Percentiles rank a stretch among this genome's conserved stretches.
Conservation (phyloP, 2,797 vertebrate genomes). For the Steatocranus sp. region DNA sequence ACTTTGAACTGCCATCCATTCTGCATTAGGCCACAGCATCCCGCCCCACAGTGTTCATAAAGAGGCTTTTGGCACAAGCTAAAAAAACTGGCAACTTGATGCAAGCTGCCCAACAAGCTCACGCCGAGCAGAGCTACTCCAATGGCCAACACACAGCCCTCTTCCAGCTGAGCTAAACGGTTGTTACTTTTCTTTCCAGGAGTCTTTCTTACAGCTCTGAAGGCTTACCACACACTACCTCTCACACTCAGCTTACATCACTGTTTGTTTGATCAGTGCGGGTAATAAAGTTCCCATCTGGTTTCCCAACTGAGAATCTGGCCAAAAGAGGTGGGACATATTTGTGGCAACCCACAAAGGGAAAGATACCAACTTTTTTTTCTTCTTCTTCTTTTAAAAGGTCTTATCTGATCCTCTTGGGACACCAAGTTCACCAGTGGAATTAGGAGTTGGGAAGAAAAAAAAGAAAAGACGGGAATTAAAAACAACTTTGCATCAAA, state of each 20-base stretch:
- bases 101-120: conserved; percentile 8
- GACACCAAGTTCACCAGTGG: conserved; percentile 18
- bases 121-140: not conserved
- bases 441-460: not conserved
- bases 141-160: not conserved
- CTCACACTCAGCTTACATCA: conserved; percentile 55
- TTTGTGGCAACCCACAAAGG: conserved; percentile 42
- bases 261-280: conserved; percentile 61
- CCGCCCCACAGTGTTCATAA: not conserved
- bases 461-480: not conserved
- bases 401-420: conserved; percentile 16
- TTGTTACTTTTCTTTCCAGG: conserved; percentile 45
- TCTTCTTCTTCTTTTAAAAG: not conserved
- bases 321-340: conserved; percentile 34
- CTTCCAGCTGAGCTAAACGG: conserved; percentile 49
- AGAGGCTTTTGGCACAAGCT: conserved; percentile 18
- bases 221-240: conserved; percentile 23
- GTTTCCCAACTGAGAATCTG: conserved; percentile 27
- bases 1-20: conserved; percentile 44
- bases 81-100: conserved; percentile 11
- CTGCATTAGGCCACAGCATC: conserved; percentile 26
- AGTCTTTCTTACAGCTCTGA: conserved; percentile 7
- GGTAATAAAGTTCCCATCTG: conserved; percentile 70
- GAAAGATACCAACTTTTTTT: not conserved
- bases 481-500: not conserved